A percentile compares a stretch with the other conserved stretches of the same genome.
Conservation (phyloP, 2,888 invertebrate genomes). For the Celastrina argiolus region DNA sequence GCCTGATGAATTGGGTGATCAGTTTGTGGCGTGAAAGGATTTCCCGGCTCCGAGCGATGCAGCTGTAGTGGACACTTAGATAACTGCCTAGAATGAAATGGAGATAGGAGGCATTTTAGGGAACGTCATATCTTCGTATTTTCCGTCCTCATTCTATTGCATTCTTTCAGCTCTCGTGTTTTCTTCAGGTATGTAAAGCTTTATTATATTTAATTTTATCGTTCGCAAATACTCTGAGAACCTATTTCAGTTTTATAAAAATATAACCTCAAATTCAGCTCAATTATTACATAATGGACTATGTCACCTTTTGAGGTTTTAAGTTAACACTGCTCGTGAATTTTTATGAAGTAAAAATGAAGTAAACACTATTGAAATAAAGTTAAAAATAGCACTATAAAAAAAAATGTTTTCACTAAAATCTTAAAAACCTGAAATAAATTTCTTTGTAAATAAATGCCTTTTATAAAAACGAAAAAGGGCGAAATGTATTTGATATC, state of each 20-base stretch:
- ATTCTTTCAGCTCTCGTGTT: conserved; percentile 54
- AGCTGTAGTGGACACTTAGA: conserved; percentile 63
- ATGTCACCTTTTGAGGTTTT: not conserved
- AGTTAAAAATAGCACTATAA: no score
- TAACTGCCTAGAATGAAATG: conserved; percentile 69
- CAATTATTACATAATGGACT: not conserved
- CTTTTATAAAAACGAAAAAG: not conserved
- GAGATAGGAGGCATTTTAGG: conserved; percentile 65
- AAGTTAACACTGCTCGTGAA: not conserved
- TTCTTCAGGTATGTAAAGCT: conserved; percentile 56
- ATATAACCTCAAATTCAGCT: not conserved
- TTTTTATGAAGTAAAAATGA: no score
- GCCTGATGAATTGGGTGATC: conserved; percentile 70
- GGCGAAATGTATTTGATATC: not conserved
- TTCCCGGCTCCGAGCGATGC: conserved; percentile 57
- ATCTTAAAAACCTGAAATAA: not conserved
- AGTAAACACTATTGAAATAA: no score
- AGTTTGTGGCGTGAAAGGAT: conserved; percentile 70
- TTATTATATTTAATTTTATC: not conserved
- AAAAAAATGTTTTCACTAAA: not conserved
- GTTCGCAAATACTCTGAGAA: not conserved
- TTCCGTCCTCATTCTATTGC: conserved; percentile 67
- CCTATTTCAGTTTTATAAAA: not conserved
- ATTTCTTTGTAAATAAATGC: no score
- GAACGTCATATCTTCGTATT: conserved; percentile 63